Evolutionary conservation across 2,797 vertebrate genomes (phyloP).

Genomic region (Ataeniobius toweri): DNA sequence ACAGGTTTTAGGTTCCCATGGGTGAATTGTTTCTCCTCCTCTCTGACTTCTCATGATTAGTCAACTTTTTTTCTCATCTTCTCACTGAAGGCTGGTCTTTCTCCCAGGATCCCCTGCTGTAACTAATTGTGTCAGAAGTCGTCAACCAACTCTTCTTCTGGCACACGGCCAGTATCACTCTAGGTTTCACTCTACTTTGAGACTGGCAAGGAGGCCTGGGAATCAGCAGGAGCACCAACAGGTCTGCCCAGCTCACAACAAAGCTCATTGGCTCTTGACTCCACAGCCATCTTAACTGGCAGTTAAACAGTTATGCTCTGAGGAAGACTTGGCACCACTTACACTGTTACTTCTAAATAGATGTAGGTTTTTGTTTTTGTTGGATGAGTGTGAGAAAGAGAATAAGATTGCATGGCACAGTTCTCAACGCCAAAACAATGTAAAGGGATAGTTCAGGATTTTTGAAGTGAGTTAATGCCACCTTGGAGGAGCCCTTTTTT

Average conservation of each 20-base stretch:
- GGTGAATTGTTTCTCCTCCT: constrained; percentile 55
- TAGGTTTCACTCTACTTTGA: constrained; percentile 78
- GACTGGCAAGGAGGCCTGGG: constrained; percentile 71
- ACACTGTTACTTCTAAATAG: neutral
- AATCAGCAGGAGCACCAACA: constrained; percentile 77
- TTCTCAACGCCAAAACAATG: neutral
- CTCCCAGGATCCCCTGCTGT: constrained; percentile 68
- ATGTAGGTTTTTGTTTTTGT: constrained; percentile 25
- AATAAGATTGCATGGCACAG: neutral
- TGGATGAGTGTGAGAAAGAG: constrained; percentile 6
- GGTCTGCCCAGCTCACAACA: constrained; percentile 56
- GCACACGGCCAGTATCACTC: constrained; percentile 81
- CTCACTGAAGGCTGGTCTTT: constrained; percentile 47
- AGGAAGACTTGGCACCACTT: constrained; percentile 32
- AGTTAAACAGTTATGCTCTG: constrained; percentile 60
- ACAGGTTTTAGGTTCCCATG: constrained; percentile 82
- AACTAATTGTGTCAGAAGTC: constrained; percentile 60
- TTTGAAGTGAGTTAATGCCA: neutral
- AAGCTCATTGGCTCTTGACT: constrained; percentile 56
- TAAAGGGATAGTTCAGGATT: neutral
- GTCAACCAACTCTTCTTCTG: constrained; percentile 74
- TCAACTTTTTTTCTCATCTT: constrained; percentile 68
- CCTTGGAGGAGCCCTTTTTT: too few relatives aligned
- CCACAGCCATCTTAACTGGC: constrained; percentile 46
- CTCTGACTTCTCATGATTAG: constrained; percentile 70